Evolutionary conservation across 1,140 invertebrate genomes (phyloP), one percentile per base, ranked within the genome.

Genomic region (Manduca sexta): DNA sequence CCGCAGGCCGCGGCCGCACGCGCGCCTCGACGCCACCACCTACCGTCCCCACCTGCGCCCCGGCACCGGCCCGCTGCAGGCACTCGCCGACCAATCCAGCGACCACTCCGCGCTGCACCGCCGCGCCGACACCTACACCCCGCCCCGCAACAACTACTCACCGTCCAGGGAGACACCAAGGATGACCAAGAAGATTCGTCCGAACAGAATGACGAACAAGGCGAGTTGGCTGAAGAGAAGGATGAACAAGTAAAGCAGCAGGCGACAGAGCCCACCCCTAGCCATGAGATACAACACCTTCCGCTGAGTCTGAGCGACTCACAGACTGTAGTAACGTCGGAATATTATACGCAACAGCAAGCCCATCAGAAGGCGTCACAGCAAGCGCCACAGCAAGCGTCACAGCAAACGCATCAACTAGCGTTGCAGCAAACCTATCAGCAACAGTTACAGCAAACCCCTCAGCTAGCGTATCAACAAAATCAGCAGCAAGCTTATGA

Each of bases 11-110:
- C 49, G 44, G 60, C 72, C 68, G 54, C 49, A 69, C 61, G 63
- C 68, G 13, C 68, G 55, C 40, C 55, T 73, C 44, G 78, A 78
- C 67, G 79, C 81, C 38, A 86, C 84, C 54, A 86, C 84, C 21
- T 86, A 86, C 69, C 74, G 83, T 38, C 79, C 82, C 29, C 60
- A 59, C 8, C 56, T 61, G 46, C 65, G 69, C 43, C 64, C 74
- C 17, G 70, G 68, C 49, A 60, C 69, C 21, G 82, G 67, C 8
- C 71, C 72, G 15, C 62, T 64, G 13, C 70, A 70, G 41, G 29
- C 70, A 40, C 53, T 64, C 40, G 56, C 59, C 14, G 59, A 55
- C 12, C 49, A 74, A 6, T 63, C 71, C 7, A 53, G 67, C 30
- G 75, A 73, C 59, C 62, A 65, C 35, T 65, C 73, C 17, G 56